Evolutionary conservation across 2,888 invertebrate species (phyloP).

Genomic region (Parapristionchus giblindavisi): DNA sequence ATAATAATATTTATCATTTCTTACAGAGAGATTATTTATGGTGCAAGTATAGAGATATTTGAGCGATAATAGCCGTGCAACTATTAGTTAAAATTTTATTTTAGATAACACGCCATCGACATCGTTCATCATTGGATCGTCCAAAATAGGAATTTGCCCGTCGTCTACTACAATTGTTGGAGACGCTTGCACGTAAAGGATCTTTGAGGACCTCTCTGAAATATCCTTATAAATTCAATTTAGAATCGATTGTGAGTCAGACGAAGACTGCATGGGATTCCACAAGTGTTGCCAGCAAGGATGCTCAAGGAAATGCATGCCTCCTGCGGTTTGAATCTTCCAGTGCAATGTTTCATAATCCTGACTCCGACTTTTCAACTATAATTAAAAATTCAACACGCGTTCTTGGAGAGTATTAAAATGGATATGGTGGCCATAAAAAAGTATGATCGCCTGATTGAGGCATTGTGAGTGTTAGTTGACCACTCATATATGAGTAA

Average conservation of each 20-base stretch:
- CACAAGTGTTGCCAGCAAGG: constrained; percentile 67
- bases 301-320: constrained; percentile 56
- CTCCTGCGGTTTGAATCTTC: constrained; percentile 41
- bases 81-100: not conserved
- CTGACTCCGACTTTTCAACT: no score
- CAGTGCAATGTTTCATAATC: not conserved
- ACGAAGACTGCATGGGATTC: constrained; percentile 57
- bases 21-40: no score
- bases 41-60: not conserved
- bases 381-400: no score
- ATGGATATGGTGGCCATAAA: no score
- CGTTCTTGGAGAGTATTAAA: no score
- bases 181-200: constrained; percentile 1
- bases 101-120: not conserved
- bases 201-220: not conserved
- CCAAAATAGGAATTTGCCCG: constrained; percentile 27
- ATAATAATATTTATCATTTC: no score
- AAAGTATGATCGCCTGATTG: no score
- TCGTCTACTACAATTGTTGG: not conserved
- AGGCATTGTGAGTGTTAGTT: no score
- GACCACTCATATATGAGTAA: no score
- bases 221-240: not conserved
- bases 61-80: not conserved
- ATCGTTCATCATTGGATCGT: not conserved
- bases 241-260: constrained; percentile 47